These are phyloP conservation scores for Brienomyrus brachyistius DNA, from an alignment of 2,113 vertebrate genomes.

Conservation along the genomic window DNA sequence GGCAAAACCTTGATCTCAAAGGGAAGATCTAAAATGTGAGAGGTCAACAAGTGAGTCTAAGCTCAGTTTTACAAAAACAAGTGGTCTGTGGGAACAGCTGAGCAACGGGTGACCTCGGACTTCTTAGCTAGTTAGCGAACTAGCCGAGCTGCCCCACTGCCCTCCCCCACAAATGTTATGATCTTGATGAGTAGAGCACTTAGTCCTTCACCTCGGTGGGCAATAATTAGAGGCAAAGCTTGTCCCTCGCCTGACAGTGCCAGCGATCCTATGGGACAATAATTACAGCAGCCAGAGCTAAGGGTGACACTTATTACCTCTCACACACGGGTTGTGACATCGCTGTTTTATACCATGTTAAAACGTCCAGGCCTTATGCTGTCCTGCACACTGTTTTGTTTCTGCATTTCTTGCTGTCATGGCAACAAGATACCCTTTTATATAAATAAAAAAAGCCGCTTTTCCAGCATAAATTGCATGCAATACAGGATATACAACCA, in stretches of 20 bases:
- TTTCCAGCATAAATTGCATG: not conserved
- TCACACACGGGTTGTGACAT: not conserved
- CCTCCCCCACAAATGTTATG: constrained; percentile 49
- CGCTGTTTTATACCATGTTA: not conserved
- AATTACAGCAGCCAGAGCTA: constrained; percentile 64
- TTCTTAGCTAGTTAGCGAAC: not conserved
- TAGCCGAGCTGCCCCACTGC: constrained; percentile 32
- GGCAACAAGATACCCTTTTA: not conserved
- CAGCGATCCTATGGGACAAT: constrained; percentile 75
- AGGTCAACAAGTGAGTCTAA: not conserved
- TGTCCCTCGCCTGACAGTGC: constrained; percentile 74
- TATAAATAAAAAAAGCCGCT: not conserved
- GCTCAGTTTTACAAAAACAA: not conserved
- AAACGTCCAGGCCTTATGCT: not conserved
- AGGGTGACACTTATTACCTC: not conserved
- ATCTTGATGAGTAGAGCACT: constrained; percentile 64
- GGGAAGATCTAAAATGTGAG: not conserved
- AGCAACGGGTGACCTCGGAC: not conserved
- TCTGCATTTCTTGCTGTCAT: not conserved
- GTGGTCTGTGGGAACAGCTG: not conserved
- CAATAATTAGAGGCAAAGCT: constrained; percentile 70
- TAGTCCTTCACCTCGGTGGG: constrained; percentile 65
- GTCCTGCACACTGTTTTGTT: not conserved
- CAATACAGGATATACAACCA: not conserved
- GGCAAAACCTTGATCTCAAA: not conserved